These are phyloP conservation scores for Meiosimyza decipiens DNA, from an alignment of 2,888 invertebrate species.

Conservation along the genomic window DNA sequence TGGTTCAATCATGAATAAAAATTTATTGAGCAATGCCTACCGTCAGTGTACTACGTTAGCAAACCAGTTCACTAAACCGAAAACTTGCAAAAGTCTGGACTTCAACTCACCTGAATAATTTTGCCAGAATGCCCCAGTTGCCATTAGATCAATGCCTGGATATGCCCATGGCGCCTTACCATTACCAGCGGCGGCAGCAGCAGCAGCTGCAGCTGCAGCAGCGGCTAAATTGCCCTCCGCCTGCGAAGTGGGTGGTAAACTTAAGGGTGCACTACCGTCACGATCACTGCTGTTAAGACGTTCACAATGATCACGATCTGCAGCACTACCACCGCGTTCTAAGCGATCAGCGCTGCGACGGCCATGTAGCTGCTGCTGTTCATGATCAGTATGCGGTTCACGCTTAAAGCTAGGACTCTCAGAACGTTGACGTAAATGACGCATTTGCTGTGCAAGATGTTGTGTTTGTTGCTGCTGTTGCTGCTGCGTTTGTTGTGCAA, in stretches of 20 bases:
- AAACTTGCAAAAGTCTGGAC: background rate
- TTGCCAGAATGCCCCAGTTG: slow-evolving; percentile 90
- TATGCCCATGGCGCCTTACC: slow-evolving; percentile 75
- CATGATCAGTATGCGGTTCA: slow-evolving; percentile 62
- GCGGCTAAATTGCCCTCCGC: slow-evolving; percentile 56
- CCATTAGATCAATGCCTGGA: slow-evolving; percentile 82
- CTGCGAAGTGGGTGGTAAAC: slow-evolving; percentile 66
- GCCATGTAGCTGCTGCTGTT: slow-evolving; percentile 47
- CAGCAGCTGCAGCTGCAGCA: slow-evolving; percentile 59
- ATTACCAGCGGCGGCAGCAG: slow-evolving; percentile 60
- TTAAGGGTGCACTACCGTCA: slow-evolving; percentile 53
- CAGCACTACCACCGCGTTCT: slow-evolving; percentile 46
- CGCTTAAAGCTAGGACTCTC: slow-evolving; percentile 64
- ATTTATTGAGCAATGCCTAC: too few relatives aligned
- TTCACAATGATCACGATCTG: slow-evolving; percentile 55
- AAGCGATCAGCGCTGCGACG: slow-evolving; percentile 54
- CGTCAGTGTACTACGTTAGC: too few relatives aligned
- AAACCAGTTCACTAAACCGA: background rate
- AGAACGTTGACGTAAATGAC: slow-evolving; percentile 53
- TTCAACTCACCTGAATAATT: slow-evolving; percentile 84
- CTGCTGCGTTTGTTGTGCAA: slow-evolving; percentile 42
- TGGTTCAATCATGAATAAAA: too few relatives aligned
- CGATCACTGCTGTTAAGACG: slow-evolving; percentile 51
- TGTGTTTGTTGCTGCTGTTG: slow-evolving; percentile 43
- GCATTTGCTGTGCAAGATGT: slow-evolving; percentile 44